Conservation (phyloP, 2,113 vertebrate species). For the Sinocyclocheilus anophthalmus region DNA sequence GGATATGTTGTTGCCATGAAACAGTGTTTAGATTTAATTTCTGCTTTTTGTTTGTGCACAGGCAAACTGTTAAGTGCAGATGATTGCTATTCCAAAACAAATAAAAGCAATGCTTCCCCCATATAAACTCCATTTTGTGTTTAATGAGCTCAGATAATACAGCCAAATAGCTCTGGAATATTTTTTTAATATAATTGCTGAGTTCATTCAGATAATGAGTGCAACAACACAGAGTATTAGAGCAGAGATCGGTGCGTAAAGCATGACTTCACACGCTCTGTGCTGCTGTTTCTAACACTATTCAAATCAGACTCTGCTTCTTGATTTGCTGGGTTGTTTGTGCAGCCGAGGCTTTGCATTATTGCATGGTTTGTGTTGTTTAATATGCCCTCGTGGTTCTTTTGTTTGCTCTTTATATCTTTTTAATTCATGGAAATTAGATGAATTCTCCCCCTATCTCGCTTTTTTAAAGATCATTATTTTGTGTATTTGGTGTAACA, state of each 20-base stretch:
- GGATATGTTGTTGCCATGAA: not conserved
- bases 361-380: slow-evolving; percentile 12
- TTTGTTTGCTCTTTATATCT: not conserved
- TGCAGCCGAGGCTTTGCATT: slow-evolving; percentile 20
- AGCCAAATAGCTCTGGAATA: not conserved
- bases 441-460: not conserved
- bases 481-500: too few relatives aligned
- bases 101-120: slow-evolving; percentile 1
- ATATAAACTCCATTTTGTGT: not conserved
- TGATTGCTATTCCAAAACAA: slow-evolving; percentile 5
- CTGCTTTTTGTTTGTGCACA: slow-evolving; percentile 4
- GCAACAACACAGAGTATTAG: slow-evolving; percentile 1
- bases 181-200: not conserved
- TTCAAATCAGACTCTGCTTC: slow-evolving; percentile 4
- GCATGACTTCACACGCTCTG: not conserved
- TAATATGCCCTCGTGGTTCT: slow-evolving; percentile 11
- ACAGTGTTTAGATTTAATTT: not conserved
- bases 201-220: slow-evolving; percentile 28
- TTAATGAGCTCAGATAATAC: slow-evolving; percentile 24
- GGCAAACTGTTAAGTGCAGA: not conserved
- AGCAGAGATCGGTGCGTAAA: slow-evolving; percentile 1
- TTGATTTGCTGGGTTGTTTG: slow-evolving; percentile 15
- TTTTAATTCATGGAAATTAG: not conserved
- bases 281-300: slow-evolving; percentile 12
- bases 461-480: too few relatives aligned